Evolutionary conservation across 92 coral and sea anemone species (phyloP).

Genomic region (Epizoanthus scotinus): DNA sequence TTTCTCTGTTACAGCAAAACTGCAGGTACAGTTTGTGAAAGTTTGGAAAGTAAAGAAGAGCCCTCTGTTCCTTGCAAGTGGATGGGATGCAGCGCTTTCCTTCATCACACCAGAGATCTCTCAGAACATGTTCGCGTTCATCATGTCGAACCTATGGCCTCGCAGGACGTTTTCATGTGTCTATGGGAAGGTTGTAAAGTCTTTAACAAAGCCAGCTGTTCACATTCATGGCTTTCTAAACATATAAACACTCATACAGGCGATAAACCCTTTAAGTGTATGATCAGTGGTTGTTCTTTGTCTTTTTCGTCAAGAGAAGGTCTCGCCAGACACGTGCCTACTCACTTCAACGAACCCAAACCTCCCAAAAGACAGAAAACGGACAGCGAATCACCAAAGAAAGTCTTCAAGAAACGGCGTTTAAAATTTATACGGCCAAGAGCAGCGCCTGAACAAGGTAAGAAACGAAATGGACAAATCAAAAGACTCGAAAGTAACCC

Average conservation of each 20-base stretch:
- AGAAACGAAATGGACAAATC: background rate
- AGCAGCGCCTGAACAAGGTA: conserved; percentile 82
- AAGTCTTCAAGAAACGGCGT: conserved; percentile 71
- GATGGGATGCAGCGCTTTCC: conserved; percentile 62
- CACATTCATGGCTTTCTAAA: conserved; percentile 96
- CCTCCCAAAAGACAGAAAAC: conserved; percentile 75
- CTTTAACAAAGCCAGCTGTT: conserved; percentile 94
- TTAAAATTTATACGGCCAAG: conserved; percentile 69
- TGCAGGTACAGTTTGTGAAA: conserved; percentile 31
- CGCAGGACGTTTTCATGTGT: conserved; percentile 89
- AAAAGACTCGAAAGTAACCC: background rate
- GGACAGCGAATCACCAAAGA: conserved; percentile 81
- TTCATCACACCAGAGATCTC: conserved; percentile 54
- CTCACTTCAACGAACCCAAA: conserved; percentile 88
- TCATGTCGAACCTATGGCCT: conserved; percentile 93
- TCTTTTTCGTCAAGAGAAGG: conserved; percentile 95
- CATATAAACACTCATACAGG: conserved; percentile 96
- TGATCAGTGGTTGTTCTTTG: conserved; percentile 89
- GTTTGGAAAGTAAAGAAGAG: conserved; percentile 15
- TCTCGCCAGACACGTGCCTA: conserved; percentile 94
- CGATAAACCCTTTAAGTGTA: conserved; percentile 94
- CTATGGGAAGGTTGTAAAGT: conserved; percentile 98
- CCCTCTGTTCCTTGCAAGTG: conserved; percentile 63
- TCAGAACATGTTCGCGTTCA: conserved; percentile 85
- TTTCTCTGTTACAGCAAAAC: conserved; percentile 30